Conservation (phyloP, 2,797 vertebrate species). For the Sebastes minor region DNA sequence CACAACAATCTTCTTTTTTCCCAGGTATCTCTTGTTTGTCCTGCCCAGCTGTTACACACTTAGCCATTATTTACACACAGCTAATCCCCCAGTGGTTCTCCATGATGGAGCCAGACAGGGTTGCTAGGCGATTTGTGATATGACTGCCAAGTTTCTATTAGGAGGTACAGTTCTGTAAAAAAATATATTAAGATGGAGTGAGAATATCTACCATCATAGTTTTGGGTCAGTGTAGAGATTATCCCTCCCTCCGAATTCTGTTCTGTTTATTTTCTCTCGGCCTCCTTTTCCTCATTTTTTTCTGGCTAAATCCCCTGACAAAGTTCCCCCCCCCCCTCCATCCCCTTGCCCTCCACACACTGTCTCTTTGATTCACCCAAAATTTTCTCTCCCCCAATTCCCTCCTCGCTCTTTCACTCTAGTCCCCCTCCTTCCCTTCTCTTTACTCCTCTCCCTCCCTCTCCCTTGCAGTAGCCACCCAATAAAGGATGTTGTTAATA, state of each 20-base stretch:
- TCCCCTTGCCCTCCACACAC: background rate
- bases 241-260: constrained; percentile 8
- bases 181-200: constrained; percentile 25
- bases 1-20: background rate
- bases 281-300: constrained; percentile 6
- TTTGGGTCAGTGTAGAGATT: constrained; percentile 9
- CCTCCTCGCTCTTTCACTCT: background rate
- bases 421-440: background rate
- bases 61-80: constrained; percentile 28
- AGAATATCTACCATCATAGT: background rate
- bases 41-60: constrained; percentile 17
- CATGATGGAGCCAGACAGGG: constrained; percentile 23
- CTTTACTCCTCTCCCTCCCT: too few species aligned
- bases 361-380: constrained; percentile 37
- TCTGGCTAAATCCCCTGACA: constrained; percentile 29
- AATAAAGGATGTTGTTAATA: constrained; percentile 83
- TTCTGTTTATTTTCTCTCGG: constrained; percentile 7
- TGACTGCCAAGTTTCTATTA: constrained; percentile 44
- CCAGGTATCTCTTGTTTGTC: background rate
- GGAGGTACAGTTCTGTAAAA: constrained; percentile 10
- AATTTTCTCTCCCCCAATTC: constrained; percentile 7
- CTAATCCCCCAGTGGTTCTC: constrained; percentile 21
- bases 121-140: constrained; percentile 50
- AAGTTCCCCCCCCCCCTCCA: background rate
- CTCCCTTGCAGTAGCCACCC: constrained; percentile 60